phyloP scores from a whole-genome alignment of 2,888 invertebrate species.

The Polyommatus icarus region DNA sequence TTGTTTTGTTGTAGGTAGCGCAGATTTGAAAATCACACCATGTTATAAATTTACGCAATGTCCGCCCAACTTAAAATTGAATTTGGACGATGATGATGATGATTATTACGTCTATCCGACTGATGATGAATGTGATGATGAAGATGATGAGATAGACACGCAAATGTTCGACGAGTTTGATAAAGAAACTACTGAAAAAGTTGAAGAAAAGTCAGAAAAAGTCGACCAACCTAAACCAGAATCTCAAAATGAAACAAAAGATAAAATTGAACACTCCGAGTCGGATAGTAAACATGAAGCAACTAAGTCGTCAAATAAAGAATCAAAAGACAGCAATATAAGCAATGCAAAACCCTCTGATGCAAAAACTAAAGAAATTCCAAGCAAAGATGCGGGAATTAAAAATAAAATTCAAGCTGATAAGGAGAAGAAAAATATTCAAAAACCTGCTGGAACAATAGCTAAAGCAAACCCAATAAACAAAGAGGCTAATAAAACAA shows the following conservation, averaged over 20 bases:
- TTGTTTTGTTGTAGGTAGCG: conserved; percentile 52
- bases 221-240: neutral
- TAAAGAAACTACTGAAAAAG: conserved; percentile 15
- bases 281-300: neutral
- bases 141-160: conserved; percentile 21
- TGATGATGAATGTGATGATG: conserved; percentile 40
- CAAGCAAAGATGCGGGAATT: neutral
- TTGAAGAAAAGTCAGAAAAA: neutral
- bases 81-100: conserved; percentile 47
- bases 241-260: conserved; percentile 3
- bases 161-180: neutral
- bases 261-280: neutral
- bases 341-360: neutral
- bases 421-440: neutral
- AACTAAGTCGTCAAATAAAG: neutral
- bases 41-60: conserved; percentile 58
- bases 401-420: neutral
- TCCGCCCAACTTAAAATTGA: conserved; percentile 54
- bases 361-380: neutral
- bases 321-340: neutral
- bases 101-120: conserved; percentile 35
- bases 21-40: conserved; percentile 54
- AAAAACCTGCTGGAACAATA: neutral
- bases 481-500: conserved; percentile 16
- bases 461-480: neutral